Evolutionary conservation across 2,113 vertebrate species (phyloP).

Genomic region (Dicaeum eximium): DNA sequence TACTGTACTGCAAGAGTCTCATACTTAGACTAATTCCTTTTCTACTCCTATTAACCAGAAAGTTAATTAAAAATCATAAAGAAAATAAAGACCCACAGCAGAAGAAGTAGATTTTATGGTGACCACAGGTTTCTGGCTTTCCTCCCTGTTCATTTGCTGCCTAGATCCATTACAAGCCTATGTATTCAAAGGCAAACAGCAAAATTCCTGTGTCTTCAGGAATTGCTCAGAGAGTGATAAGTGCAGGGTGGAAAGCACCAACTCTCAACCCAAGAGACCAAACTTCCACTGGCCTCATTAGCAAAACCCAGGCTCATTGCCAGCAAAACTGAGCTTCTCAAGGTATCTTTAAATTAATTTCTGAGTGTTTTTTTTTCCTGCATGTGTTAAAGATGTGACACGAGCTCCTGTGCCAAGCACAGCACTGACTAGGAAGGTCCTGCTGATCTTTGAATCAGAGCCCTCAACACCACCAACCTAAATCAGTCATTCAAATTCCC

Average conservation of each 20-base stretch:
- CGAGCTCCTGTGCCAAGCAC: neutral
- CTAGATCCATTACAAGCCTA: neutral
- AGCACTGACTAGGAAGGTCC: neutral
- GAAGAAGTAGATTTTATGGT: neutral
- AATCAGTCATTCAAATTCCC: neutral
- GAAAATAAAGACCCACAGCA: neutral
- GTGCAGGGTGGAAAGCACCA: neutral
- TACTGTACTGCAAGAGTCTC: neutral
- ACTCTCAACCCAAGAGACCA: neutral
- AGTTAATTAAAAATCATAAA: neutral
- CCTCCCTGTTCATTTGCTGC: neutral
- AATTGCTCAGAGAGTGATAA: neutral
- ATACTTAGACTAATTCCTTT: neutral
- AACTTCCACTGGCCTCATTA: neutral
- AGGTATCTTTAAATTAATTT: neutral
- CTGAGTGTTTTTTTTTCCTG: fast-evolving
- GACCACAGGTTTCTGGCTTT: neutral
- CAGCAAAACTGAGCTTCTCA: neutral
- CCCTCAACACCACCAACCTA: neutral
- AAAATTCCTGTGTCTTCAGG: neutral
- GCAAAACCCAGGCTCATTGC: neutral
- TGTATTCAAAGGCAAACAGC: neutral
- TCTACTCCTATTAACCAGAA: neutral
- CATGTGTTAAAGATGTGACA: neutral
- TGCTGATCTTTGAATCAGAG: neutral